Evolutionary conservation across 2,888 invertebrate genomes (phyloP).

Genomic region (Hedychridium roseum): DNA sequence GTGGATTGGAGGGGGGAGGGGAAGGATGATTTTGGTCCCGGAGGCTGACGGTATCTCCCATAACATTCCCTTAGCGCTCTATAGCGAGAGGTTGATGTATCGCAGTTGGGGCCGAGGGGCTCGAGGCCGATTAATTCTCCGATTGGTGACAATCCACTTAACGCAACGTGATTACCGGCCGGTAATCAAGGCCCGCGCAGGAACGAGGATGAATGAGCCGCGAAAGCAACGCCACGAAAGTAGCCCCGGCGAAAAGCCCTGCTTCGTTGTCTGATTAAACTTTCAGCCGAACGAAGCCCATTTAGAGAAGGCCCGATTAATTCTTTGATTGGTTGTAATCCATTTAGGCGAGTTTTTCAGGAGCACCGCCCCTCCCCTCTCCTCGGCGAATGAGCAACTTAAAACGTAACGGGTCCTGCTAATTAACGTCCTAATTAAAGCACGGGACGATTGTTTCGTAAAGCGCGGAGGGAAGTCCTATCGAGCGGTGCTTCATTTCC

Average conservation of each 20-base stretch:
- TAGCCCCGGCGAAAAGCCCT: conserved; percentile 1
- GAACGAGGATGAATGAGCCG: conserved; percentile 13
- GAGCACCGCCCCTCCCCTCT: too few relatives aligned
- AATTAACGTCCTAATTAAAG: too few relatives aligned
- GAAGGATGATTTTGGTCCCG: too few relatives aligned
- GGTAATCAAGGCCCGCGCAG: conserved; percentile 23
- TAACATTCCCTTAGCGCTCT: too few relatives aligned
- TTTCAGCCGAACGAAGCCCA: conserved; percentile 14
- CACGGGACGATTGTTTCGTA: too few relatives aligned
- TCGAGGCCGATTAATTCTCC: conserved; percentile 42
- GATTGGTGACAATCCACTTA: conserved; percentile 37
- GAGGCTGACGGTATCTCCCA: too few relatives aligned
- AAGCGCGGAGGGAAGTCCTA: too few relatives aligned
- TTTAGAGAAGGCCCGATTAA: conserved; percentile 13
- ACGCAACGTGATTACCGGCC: conserved; percentile 26
- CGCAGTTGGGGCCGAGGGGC: conserved; percentile 30
- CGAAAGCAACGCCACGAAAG: conserved; percentile 15
- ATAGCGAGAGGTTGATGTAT: conserved; percentile 15
- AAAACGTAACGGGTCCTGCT: too few relatives aligned
- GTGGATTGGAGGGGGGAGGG: not conserved
- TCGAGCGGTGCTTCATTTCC: too few relatives aligned
- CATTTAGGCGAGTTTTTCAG: too few relatives aligned
- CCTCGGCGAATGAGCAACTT: too few relatives aligned
- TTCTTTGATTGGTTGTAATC: too few relatives aligned
- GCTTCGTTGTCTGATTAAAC: conserved; percentile 18